Evolutionary conservation across 2,113 vertebrate species (phyloP).

Genomic region (Stegastes partitus): DNA sequence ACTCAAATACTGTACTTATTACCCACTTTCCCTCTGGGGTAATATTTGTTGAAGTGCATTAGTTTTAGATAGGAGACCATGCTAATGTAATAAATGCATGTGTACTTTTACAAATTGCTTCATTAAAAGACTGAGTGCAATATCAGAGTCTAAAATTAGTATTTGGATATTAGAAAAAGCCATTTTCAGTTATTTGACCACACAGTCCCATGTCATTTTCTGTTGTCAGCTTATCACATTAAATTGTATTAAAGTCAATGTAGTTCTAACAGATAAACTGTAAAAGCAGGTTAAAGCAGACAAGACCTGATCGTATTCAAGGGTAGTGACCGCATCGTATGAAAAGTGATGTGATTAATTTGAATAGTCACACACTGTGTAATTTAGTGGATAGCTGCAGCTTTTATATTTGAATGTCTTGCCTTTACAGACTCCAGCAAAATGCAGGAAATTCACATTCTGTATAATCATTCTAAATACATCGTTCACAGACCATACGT

Average conservation of each 20-base stretch:
- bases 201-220: neutral
- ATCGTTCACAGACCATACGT: constrained; percentile 8
- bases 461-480: constrained; percentile 17
- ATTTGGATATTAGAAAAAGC: constrained; percentile 41
- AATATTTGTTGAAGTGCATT: constrained; percentile 69
- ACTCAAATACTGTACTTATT: constrained; percentile 69
- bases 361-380: neutral
- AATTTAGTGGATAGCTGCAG: constrained; percentile 1
- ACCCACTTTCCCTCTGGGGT: constrained; percentile 49
- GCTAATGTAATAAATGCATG: constrained; percentile 61
- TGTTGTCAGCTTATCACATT: constrained; percentile 33
- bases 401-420: neutral
- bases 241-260: constrained; percentile 37
- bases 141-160: constrained; percentile 28
- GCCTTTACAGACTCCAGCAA: neutral
- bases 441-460: neutral
- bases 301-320: neutral
- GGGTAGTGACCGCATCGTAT: constrained; percentile 17
- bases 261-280: constrained; percentile 15
- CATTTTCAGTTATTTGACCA: constrained; percentile 47
- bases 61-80: constrained; percentile 46
- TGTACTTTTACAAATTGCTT: constrained; percentile 63
- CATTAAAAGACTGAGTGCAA: constrained; percentile 36
- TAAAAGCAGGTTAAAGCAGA: constrained; percentile 10
- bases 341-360: constrained; percentile 11